A percentile compares a stretch with the other conserved stretches of the same genome.
Evolutionary conservation across 2,113 vertebrate genomes (phyloP).

Genomic region (Myotis lucifugus): DNA sequence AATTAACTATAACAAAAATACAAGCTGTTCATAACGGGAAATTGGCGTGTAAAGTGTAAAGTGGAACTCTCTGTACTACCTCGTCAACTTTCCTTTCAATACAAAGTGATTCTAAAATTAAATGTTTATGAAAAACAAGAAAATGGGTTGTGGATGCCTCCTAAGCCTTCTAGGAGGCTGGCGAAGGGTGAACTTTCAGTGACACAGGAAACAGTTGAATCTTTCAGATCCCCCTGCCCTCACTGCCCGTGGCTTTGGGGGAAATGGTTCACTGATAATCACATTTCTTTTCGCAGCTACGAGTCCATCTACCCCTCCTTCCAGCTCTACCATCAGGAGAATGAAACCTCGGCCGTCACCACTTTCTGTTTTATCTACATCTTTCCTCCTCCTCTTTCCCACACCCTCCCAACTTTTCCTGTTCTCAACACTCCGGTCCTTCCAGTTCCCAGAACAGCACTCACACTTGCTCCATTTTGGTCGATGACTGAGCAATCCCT

Average conservation of each 20-base stretch:
- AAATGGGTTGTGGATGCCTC: neutral
- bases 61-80: neutral
- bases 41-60: neutral
- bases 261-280: neutral
- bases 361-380: neutral
- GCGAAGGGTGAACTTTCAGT: neutral
- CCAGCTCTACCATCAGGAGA: neutral
- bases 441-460: neutral
- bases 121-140: neutral
- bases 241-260: neutral
- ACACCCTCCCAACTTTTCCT: neutral
- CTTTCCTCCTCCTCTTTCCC: slow-evolving; percentile 9
- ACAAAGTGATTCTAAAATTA: neutral
- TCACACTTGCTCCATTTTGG: neutral
- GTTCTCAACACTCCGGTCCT: neutral
- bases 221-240: neutral
- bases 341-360: neutral
- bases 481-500: neutral
- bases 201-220: neutral
- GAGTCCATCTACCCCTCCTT: neutral
- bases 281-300: neutral
- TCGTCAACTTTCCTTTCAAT: neutral
- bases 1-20: neutral
- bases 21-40: neutral
- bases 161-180: neutral